Evolutionary conservation across 2,888 invertebrate species (phyloP), one percentile per base, ranked within the genome.

Genomic region (Troglohyphantes excavatus): DNA sequence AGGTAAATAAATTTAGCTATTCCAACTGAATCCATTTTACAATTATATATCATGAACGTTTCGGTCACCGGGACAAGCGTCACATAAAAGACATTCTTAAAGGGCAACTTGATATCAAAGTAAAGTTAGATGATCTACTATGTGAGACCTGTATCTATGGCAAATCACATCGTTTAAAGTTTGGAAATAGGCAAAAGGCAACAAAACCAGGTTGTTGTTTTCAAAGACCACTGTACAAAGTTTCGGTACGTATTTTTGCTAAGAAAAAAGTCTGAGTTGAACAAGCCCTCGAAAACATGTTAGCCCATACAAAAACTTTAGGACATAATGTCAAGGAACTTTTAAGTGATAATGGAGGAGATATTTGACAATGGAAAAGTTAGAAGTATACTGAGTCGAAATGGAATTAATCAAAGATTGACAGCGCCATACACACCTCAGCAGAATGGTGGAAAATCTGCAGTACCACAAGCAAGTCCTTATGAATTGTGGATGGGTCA

Each of bases 401-500:
- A 83, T 1, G 91, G 90, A n/a, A 91, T 91, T 2, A 13, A 19
- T 2, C 86, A 91, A 61, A 33, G 88, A 59, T 21, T 84, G 0
- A 91, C 91, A 6, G 85, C 91, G 5, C 89, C 91, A 2, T 84
- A 90, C 19, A 91, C 73, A 0, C 89, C 86, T 7, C 88, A 91
- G 61, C 91, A 92, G 65, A 90, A 90, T 87, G 91, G 90, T 23
- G 91, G 90, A 23, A 85, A 39, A 46, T 87, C 67, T 85, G 90
- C 70, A 19, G 70, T 43, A 79, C 92, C 65, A 17, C 59, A 53
- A 46, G 90, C 76, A 79, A 92, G n/a, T n/a, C n/a, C n/a, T n/a
- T n/a, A n/a, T n/a, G n/a, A n/a, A n/a, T n/a, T n/a, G n/a, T n/a
- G n/a, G n/a, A n/a, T n/a, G n/a, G n/a, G n/a, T n/a, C n/a, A 90